phyloP scores from a whole-genome alignment of 2,797 vertebrate species.

The Rhinogobio ventralis region DNA sequence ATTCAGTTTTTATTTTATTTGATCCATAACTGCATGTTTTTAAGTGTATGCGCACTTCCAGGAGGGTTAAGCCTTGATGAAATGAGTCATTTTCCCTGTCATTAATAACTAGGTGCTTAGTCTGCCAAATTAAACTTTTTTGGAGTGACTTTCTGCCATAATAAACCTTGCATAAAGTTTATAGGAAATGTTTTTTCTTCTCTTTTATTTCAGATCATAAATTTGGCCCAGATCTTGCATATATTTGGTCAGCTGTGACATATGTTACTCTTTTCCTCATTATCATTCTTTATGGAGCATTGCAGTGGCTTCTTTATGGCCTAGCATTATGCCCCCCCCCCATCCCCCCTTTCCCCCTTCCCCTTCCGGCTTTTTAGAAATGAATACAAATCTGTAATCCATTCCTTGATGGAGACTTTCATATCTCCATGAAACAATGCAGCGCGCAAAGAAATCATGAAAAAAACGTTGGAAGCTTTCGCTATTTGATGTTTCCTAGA shows the following conservation, averaged over 20 bases:
- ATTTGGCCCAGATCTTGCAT: constrained; percentile 52
- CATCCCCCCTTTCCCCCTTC: too few species aligned
- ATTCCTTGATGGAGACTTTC: constrained; percentile 39
- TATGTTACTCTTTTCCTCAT: constrained; percentile 62
- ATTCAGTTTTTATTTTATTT: constrained; percentile 30
- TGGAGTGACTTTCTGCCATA: constrained; percentile 45
- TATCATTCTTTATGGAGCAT: constrained; percentile 66
- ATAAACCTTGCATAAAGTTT: constrained; percentile 56
- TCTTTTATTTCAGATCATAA: constrained; percentile 58
- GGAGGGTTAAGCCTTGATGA: constrained; percentile 47
- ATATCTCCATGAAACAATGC: constrained; percentile 60
- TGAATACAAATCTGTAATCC: constrained; percentile 57
- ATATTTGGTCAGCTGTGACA: constrained; percentile 64
- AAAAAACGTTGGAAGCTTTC: constrained; percentile 45
- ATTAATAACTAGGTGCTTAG: constrained; percentile 51
- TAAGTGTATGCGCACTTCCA: constrained; percentile 23
- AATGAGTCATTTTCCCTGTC: constrained; percentile 42
- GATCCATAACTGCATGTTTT: constrained; percentile 26
- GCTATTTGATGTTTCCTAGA: constrained; percentile 58
- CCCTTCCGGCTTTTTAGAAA: constrained; percentile 25
- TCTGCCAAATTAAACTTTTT: constrained; percentile 49
- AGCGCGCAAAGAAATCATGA: constrained; percentile 54
- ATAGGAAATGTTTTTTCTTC: constrained; percentile 46
- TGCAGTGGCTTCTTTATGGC: constrained; percentile 51
- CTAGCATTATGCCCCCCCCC: neutral